A percentile compares a stretch with the other conserved stretches of the same genome.
These are phyloP conservation scores for Eira barbara DNA, from an alignment of 2,113 vertebrate species.

Conservation along the genomic window DNA sequence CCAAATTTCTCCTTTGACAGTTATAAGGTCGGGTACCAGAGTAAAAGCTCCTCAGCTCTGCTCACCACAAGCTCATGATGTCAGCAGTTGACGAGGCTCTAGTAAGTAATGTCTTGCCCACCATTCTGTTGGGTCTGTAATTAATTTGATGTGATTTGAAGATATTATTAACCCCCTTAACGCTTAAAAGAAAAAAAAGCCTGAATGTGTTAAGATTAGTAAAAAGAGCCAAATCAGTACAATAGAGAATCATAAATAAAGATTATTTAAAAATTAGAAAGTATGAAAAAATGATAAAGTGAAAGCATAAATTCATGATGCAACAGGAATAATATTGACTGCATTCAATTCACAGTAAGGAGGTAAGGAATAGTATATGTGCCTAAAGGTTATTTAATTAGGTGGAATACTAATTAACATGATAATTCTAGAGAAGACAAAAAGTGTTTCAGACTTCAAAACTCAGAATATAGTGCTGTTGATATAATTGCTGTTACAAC, in stretches of 20 bases:
- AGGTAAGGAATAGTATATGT: neutral
- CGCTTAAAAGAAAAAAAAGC: neutral
- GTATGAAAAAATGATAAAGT: neutral
- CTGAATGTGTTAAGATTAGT: neutral
- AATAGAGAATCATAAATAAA: neutral
- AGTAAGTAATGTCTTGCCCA: neutral
- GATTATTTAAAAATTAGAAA: neutral
- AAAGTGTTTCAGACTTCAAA: neutral
- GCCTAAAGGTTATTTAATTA: neutral
- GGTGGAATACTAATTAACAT: neutral
- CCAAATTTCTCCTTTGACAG: no score
- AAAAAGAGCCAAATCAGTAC: neutral
- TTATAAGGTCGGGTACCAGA: neutral
- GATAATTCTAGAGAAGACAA: neutral
- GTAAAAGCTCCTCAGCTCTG: neutral
- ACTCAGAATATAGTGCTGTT: neutral
- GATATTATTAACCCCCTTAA: neutral
- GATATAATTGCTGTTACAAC: neutral
- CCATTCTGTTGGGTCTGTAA: neutral
- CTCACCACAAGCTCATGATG: neutral
- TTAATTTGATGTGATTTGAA: neutral
- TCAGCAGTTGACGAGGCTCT: neutral
- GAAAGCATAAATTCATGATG: neutral
- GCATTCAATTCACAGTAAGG: neutral
- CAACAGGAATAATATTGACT: neutral